phyloP scores from a whole-genome alignment of 2,888 invertebrate genomes.

The Campoletis raptor region DNA sequence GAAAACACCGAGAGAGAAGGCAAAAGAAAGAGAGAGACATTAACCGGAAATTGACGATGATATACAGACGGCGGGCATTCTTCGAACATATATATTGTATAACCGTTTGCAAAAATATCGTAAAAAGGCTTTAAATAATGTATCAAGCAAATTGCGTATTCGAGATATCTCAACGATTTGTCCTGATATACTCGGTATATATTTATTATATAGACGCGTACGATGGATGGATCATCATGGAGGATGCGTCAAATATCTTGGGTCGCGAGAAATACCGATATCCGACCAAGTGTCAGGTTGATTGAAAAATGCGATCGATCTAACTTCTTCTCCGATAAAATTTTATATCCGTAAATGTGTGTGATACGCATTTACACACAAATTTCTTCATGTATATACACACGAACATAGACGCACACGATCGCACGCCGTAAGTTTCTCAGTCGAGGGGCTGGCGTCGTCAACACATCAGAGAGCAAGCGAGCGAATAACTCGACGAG shows the following conservation, averaged over 20 bases:
- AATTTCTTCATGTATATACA: not conserved
- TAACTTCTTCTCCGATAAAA: constrained; percentile 40
- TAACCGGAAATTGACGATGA: constrained; percentile 53
- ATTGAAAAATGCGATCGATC: constrained; percentile 68
- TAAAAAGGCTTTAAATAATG: constrained; percentile 64
- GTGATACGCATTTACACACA: not conserved
- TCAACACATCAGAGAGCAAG: constrained; percentile 30
- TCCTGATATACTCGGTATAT: constrained; percentile 8
- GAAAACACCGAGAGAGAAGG: constrained; percentile 13
- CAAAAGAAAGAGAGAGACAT: not conserved
- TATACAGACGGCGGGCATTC: constrained; percentile 46
- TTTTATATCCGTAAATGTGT: constrained; percentile 9
- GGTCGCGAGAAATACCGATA: constrained; percentile 51
- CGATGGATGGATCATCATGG: constrained; percentile 61
- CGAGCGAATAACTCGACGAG: constrained; percentile 41
- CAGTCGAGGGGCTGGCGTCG: constrained; percentile 36
- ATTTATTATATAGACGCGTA: constrained; percentile 25
- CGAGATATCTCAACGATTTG: constrained; percentile 62
- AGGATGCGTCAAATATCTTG: constrained; percentile 62
- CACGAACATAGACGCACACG: not conserved
- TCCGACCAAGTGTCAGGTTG: constrained; percentile 66
- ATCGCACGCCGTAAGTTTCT: constrained; percentile 22
- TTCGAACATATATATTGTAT: constrained; percentile 1
- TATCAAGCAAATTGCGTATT: constrained; percentile 57
- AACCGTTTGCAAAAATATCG: constrained; percentile 42